Evolutionary conservation across 2,888 invertebrate genomes (phyloP).

Genomic region (Cosmia trapezina): DNA sequence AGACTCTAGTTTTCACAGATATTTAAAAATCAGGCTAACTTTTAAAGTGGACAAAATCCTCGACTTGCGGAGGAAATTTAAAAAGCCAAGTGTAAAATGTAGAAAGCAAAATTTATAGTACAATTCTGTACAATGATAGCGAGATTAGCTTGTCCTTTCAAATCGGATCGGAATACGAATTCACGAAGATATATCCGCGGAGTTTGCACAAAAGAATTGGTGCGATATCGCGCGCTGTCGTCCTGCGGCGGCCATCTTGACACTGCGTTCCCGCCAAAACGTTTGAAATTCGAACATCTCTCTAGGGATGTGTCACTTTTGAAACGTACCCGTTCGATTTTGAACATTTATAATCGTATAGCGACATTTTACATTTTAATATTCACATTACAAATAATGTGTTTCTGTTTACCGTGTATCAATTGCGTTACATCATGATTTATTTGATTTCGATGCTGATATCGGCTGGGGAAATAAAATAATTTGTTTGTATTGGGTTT

Average conservation of each 20-base stretch:
- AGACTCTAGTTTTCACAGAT: slow-evolving; percentile 30
- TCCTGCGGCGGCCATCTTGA: slow-evolving; percentile 81
- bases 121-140: slow-evolving; percentile 79
- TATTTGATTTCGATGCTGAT: slow-evolving; percentile 45
- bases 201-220: slow-evolving; percentile 87
- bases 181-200: slow-evolving; percentile 81
- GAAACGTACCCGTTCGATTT: slow-evolving; percentile 64
- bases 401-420: slow-evolving; percentile 30
- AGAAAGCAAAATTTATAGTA: slow-evolving; percentile 70
- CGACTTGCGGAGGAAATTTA: slow-evolving; percentile 37
- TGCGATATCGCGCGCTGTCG: slow-evolving; percentile 83
- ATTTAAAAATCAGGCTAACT: slow-evolving; percentile 35
- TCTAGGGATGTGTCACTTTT: slow-evolving; percentile 79
- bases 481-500: slow-evolving; percentile 48
- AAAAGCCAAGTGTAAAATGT: slow-evolving; percentile 58
- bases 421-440: slow-evolving; percentile 45
- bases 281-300: slow-evolving; percentile 84
- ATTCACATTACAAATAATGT: slow-evolving; percentile 43
- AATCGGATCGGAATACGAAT: slow-evolving; percentile 83
- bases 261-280: slow-evolving; percentile 79
- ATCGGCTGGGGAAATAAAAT: slow-evolving; percentile 40
- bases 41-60: slow-evolving; percentile 40
- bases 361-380: slow-evolving; percentile 43
- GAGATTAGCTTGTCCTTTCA: slow-evolving; percentile 85
- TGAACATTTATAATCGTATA: slow-evolving; percentile 58